phyloP scores from a whole-genome alignment of 2,797 vertebrate genomes.

The Bradypodion pumilum region DNA sequence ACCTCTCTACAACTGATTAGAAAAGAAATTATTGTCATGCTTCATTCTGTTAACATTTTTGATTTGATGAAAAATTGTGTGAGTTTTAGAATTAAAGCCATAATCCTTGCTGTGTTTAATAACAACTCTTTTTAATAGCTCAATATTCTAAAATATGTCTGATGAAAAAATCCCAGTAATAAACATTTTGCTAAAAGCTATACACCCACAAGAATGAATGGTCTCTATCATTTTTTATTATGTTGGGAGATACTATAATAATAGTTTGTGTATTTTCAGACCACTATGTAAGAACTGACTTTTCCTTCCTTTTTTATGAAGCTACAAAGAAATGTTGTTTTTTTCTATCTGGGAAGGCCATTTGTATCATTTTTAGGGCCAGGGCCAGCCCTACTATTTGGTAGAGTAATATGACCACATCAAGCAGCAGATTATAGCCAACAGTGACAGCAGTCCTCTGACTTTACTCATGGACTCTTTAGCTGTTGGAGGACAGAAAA shows the following conservation, averaged over 20 bases:
- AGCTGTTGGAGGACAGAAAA: not conserved
- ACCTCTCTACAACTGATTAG: conserved; percentile 12
- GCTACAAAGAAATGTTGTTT: not conserved
- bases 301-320: not conserved
- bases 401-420: not conserved
- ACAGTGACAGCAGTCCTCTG: not conserved
- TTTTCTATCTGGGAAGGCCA: not conserved
- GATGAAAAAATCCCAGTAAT: not conserved
- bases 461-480: not conserved
- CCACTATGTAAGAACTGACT: not conserved
- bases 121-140: not conserved
- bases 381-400: not conserved
- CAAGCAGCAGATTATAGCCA: not conserved
- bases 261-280: not conserved
- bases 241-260: not conserved
- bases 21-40: conserved; percentile 25
- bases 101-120: conserved; percentile 9
- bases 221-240: too few species aligned
- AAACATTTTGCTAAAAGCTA: not conserved
- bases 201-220: not conserved
- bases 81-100: conserved; percentile 15
- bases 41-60: conserved; percentile 21
- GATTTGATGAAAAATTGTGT: conserved; percentile 25
- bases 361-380: not conserved
- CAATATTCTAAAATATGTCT: not conserved